Evolutionary conservation across 2,113 vertebrate species (phyloP).

Genomic region (Azemiops feae): DNA sequence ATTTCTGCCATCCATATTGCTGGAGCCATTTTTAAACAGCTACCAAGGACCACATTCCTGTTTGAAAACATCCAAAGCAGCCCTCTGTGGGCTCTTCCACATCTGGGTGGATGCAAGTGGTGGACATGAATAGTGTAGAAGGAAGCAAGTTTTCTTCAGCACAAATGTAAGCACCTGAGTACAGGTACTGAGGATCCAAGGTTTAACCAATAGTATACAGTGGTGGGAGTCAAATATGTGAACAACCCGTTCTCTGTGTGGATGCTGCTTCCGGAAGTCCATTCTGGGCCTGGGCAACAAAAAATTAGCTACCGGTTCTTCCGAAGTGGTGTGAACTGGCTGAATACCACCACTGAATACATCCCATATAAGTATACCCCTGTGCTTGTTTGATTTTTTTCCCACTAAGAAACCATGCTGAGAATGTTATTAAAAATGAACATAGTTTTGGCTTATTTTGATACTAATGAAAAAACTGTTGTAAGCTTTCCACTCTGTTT

Average conservation of each 20-base stretch:
- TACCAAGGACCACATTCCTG: background rate
- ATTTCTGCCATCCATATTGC: background rate
- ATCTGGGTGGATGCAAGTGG: background rate
- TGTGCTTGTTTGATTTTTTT: background rate
- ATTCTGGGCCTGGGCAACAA: no score
- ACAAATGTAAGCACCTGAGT: background rate
- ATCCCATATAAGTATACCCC: background rate
- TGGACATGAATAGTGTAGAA: background rate
- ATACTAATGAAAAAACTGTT: background rate
- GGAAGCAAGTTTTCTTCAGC: background rate
- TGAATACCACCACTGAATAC: no score
- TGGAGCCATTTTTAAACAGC: background rate
- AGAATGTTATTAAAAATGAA: background rate
- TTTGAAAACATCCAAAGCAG: background rate
- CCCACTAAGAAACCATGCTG: background rate
- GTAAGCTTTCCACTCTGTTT: background rate
- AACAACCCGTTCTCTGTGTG: no score
- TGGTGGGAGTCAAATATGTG: no score
- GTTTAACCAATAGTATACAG: background rate
- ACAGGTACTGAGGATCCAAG: background rate
- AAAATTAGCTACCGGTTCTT: no score
- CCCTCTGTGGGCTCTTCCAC: background rate
- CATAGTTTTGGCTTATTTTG: background rate
- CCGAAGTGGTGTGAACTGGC: no score
- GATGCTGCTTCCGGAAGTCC: no score